Evolutionary conservation across 2,113 vertebrate genomes (phyloP), one percentile per base, ranked within the genome.

Genomic region (Brachyhypopomus occidentalis): DNA sequence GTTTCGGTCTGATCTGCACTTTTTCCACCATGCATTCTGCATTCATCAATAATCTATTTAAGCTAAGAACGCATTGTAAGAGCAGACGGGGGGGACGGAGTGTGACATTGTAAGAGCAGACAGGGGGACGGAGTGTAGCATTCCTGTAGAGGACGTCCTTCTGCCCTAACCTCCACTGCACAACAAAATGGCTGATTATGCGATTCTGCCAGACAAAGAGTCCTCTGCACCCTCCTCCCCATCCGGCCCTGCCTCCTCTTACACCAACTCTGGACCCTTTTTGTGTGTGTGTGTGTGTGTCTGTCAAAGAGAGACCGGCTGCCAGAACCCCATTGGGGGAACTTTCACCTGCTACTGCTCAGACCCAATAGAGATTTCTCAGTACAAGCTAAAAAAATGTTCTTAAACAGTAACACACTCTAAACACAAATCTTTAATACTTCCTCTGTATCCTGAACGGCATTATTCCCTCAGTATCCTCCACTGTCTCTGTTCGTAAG

Each of bases 341-440:
- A 87, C 85, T 89, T 89, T 92, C 85, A 92, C 90, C 89, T 91
- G 90, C 77, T 55, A 20, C 64, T 19, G 30, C 34, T 78, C 14
- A 6, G 16, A 66, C 63, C 23, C 27, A 34, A 22, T 67, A 19
- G 27, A 30, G 4, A 20, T 36, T 59, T 56, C 34, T 14, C 34
- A 7, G 6, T 45, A 72, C 56, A 2, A 19, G 30, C 27, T n/a
- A 6, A 30, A 14, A 64, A 58, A 17, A 36, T 16, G 12, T 30
- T 9, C 20, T 5, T 17, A 14, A 8, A 16, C 16, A 62, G 12
- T 41, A 38, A 38, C 25, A 20, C 30, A 17, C 7, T 14, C 30
- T 36, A 34, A 36, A 36, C 17, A 1, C 34, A 34, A 41, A 70
- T n/a, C 66, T 70, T 1, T 41, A 7, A 2, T 41, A 41, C 41